Evolutionary conservation across 1,140 invertebrate species (phyloP).

Genomic region (Cydia splendana): DNA sequence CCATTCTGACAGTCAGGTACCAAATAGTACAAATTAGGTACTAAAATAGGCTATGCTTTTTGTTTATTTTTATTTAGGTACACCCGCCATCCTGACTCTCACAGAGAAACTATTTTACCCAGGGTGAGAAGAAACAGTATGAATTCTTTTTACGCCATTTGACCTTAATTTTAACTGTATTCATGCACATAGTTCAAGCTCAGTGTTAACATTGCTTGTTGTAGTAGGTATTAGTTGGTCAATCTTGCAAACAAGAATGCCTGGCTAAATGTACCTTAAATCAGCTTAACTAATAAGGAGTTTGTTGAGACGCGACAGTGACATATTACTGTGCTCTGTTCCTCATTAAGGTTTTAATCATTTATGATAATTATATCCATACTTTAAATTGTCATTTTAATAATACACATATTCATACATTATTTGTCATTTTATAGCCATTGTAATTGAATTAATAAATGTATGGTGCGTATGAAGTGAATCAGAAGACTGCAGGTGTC

Average conservation of each 20-base stretch:
- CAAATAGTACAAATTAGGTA: too few species aligned
- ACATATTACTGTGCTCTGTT: conserved; percentile 3
- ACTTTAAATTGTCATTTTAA: neutral
- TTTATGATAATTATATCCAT: neutral
- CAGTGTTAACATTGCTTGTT: conserved; percentile 1
- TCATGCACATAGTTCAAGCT: neutral
- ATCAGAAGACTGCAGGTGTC: too few species aligned
- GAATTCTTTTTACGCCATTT: neutral
- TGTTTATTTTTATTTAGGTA: too few species aligned
- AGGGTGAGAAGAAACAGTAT: too few species aligned
- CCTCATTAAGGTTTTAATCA: neutral
- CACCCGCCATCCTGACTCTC: too few species aligned
- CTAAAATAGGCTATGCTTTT: too few species aligned
- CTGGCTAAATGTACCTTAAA: neutral
- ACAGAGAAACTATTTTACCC: neutral
- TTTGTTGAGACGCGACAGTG: neutral
- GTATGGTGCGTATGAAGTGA: too few species aligned
- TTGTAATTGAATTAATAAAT: too few species aligned
- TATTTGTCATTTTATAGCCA: neutral
- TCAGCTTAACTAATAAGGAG: neutral
- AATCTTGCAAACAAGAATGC: neutral
- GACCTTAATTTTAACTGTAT: neutral
- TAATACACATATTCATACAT: neutral
- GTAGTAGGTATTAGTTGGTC: neutral
- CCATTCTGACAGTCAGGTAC: too few species aligned